Percentiles rank a stretch among this genome's conserved stretches.
Evolutionary conservation across 1,140 invertebrate species (phyloP).

Genomic region (Nasonia vitripennis): DNA sequence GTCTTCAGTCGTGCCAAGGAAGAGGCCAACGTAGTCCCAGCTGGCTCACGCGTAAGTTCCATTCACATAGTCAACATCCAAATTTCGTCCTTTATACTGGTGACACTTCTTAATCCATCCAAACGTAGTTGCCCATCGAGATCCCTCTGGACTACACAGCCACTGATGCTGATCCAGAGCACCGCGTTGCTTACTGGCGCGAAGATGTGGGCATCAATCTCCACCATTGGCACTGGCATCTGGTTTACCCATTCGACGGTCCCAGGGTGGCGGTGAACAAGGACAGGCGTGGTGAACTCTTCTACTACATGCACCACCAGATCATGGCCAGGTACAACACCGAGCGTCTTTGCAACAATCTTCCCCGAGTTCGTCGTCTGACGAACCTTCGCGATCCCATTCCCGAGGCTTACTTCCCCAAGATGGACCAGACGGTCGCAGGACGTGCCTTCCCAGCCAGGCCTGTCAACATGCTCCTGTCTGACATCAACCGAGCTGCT

Average conservation of each 20-base stretch:
- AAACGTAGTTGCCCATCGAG: constrained; percentile 67
- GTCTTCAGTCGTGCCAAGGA: constrained; percentile 82
- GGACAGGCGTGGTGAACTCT: constrained; percentile 78
- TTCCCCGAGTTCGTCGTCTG: constrained; percentile 75
- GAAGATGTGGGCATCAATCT: constrained; percentile 79
- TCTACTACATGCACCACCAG: constrained; percentile 80
- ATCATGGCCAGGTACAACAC: constrained; percentile 81
- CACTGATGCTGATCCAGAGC: constrained; percentile 83
- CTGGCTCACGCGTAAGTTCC: constrained; percentile 77
- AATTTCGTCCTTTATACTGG: background rate
- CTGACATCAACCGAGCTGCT: constrained; percentile 80
- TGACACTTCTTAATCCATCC: background rate
- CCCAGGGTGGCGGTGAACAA: constrained; percentile 74
- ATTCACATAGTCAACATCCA: background rate
- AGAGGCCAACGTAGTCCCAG: constrained; percentile 78
- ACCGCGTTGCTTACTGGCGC: constrained; percentile 80
- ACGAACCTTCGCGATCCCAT: constrained; percentile 80
- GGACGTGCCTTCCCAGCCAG: constrained; percentile 80
- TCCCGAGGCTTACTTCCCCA: constrained; percentile 83
- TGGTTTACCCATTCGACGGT: constrained; percentile 85
- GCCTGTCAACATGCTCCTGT: constrained; percentile 76
- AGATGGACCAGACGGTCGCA: constrained; percentile 81
- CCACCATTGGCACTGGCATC: constrained; percentile 91
- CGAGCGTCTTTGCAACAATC: constrained; percentile 74
- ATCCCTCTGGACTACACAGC: constrained; percentile 86